Base-by-base conservation (phyloP, 2,113 vertebrate species). In the Hippocampus guttulatus region DNA sequence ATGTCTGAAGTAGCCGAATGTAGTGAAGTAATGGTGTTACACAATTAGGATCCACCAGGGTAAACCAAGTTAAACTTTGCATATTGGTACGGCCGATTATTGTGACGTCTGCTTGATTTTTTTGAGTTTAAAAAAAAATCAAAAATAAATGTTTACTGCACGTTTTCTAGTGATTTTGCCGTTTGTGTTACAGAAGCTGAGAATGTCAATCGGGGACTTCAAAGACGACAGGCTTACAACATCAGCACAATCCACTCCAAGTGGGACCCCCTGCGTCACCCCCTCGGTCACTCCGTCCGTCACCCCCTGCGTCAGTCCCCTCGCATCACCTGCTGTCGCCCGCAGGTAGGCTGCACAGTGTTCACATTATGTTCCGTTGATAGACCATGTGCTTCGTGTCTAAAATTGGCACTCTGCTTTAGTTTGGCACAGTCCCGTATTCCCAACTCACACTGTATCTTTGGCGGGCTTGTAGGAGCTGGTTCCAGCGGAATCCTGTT, bases 181-280 rank as follows among this genome's bases (percentile, higher is more conserved):
- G 74, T 68, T 63, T 75, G 64, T 77, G n/a, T 70, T 64, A 60
- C 60, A 99, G 96, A 99, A 95, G 86, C 87, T 99, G 84, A 97
- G 94, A 84, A 93, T 96, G 82, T 95, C 95, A 87, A 95, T 89
- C 55, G 93, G 93, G 87, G 96, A 96, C 75, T 76, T 84, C 52
- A 95, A 92, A 85, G 96, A 97, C 70, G 96, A 98, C 77, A 95
- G 86, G 87, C 94, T 93, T 88, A 84, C 90, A 25, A 81, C 92
- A 72, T 99, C 96, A 58, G 78, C 92, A 83, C 95, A 95, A 82
- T 95, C 96, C 64, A 96, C 93, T 72, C 95, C 96, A 9, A 91
- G 87, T 79, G 93, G 81, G 79, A 98, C 92, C 74, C 92, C 92
- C 6, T 83, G 74, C 8, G 81, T 81, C 60, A 95, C 92, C 71